Evolutionary conservation across 2,797 vertebrate genomes (phyloP).

Genomic region (Sarcoramphus papa): DNA sequence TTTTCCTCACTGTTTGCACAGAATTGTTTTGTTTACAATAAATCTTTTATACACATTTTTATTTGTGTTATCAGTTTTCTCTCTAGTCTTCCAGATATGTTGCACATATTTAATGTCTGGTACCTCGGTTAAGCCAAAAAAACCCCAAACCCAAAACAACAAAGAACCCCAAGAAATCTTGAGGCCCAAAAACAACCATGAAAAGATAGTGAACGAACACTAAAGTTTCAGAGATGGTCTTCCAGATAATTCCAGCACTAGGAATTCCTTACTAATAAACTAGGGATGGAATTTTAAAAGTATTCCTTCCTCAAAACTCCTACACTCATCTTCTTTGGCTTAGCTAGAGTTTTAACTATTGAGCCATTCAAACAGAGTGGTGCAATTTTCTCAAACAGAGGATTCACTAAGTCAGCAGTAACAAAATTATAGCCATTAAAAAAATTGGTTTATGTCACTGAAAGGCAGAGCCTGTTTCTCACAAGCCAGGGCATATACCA

Average conservation of each 20-base stretch:
- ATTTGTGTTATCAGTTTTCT: neutral
- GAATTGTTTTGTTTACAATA: slow-evolving; percentile 9
- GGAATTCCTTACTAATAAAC: neutral
- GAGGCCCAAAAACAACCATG: neutral
- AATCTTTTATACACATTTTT: neutral
- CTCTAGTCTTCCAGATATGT: neutral
- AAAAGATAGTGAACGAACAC: neutral
- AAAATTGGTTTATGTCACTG: neutral
- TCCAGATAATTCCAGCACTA: neutral
- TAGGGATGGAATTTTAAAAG: neutral
- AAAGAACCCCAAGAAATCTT: neutral
- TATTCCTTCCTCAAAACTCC: neutral
- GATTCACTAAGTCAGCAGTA: neutral
- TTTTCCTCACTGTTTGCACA: neutral
- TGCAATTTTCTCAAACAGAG: neutral
- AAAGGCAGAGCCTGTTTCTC: neutral
- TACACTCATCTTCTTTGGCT: neutral
- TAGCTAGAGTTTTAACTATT: neutral
- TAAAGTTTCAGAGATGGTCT: neutral
- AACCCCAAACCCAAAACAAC: neutral
- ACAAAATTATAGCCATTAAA: neutral
- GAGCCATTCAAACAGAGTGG: neutral
- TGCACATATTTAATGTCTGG: neutral
- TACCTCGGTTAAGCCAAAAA: neutral
- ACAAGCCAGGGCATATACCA: neutral